Percentiles rank a stretch among this genome's conserved stretches.
Evolutionary conservation across 2,797 vertebrate genomes (phyloP).

Genomic region (Gymnopithys bicolor): DNA sequence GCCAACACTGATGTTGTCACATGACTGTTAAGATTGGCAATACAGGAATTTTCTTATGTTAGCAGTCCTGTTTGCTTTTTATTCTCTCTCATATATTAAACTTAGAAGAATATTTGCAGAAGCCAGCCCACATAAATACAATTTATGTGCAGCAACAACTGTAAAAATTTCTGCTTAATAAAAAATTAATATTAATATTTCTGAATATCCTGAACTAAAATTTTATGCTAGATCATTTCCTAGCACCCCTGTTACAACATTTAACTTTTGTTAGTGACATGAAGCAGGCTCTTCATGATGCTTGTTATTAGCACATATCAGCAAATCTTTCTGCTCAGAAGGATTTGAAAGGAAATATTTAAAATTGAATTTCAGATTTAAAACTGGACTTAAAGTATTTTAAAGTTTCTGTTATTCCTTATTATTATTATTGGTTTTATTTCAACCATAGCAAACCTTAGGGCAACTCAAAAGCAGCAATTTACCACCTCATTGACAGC

Average conservation of each 20-base stretch:
- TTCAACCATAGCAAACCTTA: neutral
- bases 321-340: conserved; percentile 34
- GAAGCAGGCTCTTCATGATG: conserved; percentile 4
- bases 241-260: neutral
- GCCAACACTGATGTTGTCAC: neutral
- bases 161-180: neutral
- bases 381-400: neutral
- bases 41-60: neutral
- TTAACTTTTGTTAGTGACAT: neutral
- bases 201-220: neutral
- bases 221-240: neutral
- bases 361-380: neutral
- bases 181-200: neutral
- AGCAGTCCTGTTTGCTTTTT: neutral
- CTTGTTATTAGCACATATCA: neutral
- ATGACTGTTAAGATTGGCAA: neutral
- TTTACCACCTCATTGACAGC: neutral
- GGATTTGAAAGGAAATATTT: conserved; percentile 19
- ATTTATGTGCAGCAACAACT: neutral
- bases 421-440: neutral
- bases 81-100: neutral
- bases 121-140: neutral
- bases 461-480: neutral
- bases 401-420: neutral
- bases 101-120: neutral